Evolutionary conservation across 2,797 vertebrate genomes (phyloP).

Genomic region (Glyptemys insculpta): DNA sequence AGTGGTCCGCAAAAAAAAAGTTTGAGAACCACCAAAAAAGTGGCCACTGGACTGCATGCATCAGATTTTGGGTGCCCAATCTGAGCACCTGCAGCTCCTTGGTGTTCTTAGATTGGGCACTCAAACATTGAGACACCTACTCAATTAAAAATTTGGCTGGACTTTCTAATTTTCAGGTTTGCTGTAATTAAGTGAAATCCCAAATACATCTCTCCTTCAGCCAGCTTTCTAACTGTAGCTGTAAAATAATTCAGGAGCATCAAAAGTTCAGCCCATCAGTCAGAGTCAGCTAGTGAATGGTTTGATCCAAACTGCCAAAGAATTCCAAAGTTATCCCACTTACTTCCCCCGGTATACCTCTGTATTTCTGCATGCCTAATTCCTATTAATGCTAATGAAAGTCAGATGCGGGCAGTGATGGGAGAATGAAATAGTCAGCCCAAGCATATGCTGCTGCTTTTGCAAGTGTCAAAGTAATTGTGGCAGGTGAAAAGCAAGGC

Average conservation of each 20-base stretch:
- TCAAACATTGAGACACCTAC: not conserved
- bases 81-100: not conserved
- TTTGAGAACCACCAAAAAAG: too few species aligned
- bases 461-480: not conserved
- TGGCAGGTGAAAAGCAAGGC: not conserved
- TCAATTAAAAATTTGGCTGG: not conserved
- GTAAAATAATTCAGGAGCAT: not conserved
- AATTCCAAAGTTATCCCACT: not conserved
- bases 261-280: not conserved
- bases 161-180: not conserved
- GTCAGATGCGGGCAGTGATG: not conserved
- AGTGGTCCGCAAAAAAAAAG: too few species aligned
- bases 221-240: not conserved
- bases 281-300: not conserved
- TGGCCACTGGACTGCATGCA: accelerated
- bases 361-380: slow-evolving; percentile 11
- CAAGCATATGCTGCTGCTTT: not conserved
- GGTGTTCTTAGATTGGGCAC: not conserved
- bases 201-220: not conserved
- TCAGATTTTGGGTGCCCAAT: not conserved
- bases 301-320: not conserved
- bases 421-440: not conserved
- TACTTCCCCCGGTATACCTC: not conserved
- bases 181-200: not conserved
- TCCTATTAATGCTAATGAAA: not conserved